phyloP scores from a whole-genome alignment of 2,113 vertebrate genomes.

The Agelaius phoeniceus region DNA sequence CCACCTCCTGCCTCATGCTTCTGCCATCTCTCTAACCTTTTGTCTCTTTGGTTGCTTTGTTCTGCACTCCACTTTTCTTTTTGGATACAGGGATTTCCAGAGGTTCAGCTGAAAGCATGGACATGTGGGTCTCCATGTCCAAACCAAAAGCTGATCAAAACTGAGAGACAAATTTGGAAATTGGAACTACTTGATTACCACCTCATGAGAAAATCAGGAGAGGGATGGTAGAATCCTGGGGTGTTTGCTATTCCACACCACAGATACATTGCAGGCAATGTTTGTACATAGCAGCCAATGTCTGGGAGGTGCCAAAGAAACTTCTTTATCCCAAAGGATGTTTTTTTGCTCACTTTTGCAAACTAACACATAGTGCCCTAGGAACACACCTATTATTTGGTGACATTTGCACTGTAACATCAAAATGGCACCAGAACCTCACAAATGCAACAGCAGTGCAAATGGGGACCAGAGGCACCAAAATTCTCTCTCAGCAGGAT shows the following conservation, averaged over 20 bases:
- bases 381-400: neutral
- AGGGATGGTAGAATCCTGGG: neutral
- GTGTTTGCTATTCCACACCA: neutral
- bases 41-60: neutral
- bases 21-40: neutral
- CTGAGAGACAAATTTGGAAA: neutral
- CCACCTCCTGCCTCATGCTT: neutral
- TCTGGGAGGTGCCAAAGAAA: neutral
- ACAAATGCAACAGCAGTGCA: accelerated
- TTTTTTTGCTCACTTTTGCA: neutral
- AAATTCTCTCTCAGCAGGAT: neutral
- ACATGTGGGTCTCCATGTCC: neutral
- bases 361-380: neutral
- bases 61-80: neutral
- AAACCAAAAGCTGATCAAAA: neutral
- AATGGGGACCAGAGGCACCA: accelerated
- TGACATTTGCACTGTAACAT: neutral
- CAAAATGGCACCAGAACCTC: neutral
- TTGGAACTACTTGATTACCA: neutral
- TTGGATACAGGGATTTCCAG: neutral
- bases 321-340: neutral
- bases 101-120: neutral
- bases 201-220: neutral
- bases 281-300: neutral
- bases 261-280: accelerated